phyloP scores from a whole-genome alignment of 2,797 vertebrate genomes.

The Tadarida brasiliensis region DNA sequence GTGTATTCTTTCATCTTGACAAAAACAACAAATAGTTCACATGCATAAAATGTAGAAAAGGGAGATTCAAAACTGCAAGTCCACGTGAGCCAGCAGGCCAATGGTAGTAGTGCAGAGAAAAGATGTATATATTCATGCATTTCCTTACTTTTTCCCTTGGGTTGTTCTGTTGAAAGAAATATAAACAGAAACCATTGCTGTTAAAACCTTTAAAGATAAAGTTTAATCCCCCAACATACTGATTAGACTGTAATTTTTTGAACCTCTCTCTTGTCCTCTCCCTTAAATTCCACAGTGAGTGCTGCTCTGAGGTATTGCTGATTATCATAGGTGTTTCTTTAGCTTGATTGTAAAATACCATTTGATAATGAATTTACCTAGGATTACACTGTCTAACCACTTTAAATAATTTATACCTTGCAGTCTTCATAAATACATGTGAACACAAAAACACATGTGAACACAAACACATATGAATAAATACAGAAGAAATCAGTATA shows the following conservation, averaged over 20 bases:
- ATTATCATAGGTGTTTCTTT: neutral
- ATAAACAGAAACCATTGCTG: constrained; percentile 34
- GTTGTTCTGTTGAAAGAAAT: constrained; percentile 72
- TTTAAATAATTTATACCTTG: neutral
- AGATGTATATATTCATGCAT: constrained; percentile 40
- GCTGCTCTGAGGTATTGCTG: neutral
- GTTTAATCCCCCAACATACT: neutral
- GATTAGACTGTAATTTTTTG: neutral
- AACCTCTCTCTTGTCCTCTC: fast-evolving
- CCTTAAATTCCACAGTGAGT: neutral
- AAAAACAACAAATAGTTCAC: neutral
- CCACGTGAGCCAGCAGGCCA: neutral
- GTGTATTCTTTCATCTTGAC: neutral
- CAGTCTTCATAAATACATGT: neutral
- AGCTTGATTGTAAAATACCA: neutral
- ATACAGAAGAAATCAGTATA: neutral
- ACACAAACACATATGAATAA: neutral
- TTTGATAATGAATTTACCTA: neutral
- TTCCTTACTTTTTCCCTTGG: constrained; percentile 82
- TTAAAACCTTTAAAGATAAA: constrained; percentile 45
- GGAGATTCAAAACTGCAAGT: neutral
- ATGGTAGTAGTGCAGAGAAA: neutral
- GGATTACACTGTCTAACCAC: neutral
- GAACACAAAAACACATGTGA: neutral
- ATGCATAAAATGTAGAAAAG: constrained; percentile 4